Conservation (phyloP, 2,888 invertebrate genomes). For the Rhagium mordax region DNA sequence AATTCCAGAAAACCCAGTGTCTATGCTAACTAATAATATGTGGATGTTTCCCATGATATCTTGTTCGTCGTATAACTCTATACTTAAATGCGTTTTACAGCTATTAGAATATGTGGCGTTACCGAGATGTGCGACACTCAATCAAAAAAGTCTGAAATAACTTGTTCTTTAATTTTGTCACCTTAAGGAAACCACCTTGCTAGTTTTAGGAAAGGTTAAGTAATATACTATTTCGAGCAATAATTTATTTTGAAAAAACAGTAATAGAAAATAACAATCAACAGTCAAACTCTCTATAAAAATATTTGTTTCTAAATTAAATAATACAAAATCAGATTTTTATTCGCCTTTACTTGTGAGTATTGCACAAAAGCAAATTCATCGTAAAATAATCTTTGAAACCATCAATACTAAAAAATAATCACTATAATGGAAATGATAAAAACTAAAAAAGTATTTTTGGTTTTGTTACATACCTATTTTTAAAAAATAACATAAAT, state of each 20-base stretch:
- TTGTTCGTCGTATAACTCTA: too few relatives aligned
- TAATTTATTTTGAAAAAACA: conserved; percentile 47
- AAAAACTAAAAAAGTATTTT: conserved; percentile 26
- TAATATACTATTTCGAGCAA: neutral
- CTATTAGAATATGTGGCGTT: too few relatives aligned
- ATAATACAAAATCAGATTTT: conserved; percentile 30
- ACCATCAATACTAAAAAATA: conserved; percentile 15
- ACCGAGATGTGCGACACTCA: too few relatives aligned
- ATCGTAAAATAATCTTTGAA: neutral
- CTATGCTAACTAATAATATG: too few relatives aligned
- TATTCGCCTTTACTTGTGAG: neutral
- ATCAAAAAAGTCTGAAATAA: too few relatives aligned
- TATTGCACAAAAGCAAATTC: conserved; percentile 25
- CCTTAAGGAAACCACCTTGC: too few relatives aligned
- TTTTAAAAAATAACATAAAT: conserved; percentile 29
- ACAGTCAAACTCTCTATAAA: conserved; percentile 50
- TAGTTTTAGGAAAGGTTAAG: neutral
- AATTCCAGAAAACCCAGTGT: too few relatives aligned
- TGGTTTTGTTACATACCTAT: conserved; percentile 26
- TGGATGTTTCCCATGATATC: too few relatives aligned
- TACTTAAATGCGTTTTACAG: too few relatives aligned
- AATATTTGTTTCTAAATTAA: conserved; percentile 36
- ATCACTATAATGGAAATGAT: conserved; percentile 7
- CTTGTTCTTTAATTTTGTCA: too few relatives aligned
- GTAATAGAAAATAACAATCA: conserved; percentile 52